Percentiles rank a stretch among this genome's conserved stretches.
Evolutionary conservation across 2,888 invertebrate species (phyloP).

Genomic region (Cerastis leucographa): DNA sequence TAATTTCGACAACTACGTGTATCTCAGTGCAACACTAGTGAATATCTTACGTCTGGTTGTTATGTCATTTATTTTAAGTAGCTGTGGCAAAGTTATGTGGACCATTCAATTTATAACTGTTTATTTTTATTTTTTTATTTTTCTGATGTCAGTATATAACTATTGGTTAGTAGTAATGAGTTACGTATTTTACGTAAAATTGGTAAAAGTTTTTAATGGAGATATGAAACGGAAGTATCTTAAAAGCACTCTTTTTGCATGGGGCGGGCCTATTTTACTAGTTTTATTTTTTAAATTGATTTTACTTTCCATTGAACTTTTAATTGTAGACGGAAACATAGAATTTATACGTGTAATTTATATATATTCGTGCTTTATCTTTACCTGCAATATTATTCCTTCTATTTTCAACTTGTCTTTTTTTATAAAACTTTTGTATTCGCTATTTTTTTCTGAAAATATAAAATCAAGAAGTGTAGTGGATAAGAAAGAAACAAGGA

Average conservation of each 20-base stretch:
- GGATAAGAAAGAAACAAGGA: neutral
- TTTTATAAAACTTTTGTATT: slow-evolving; percentile 26
- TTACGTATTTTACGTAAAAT: slow-evolving; percentile 31
- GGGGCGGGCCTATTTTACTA: slow-evolving; percentile 28
- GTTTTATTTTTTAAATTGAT: neutral
- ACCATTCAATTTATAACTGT: neutral
- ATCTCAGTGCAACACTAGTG: slow-evolving; percentile 40
- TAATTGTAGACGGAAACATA: neutral
- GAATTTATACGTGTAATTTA: neutral
- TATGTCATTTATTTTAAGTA: neutral
- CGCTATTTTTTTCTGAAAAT: slow-evolving; percentile 11
- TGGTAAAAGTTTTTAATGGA: slow-evolving; percentile 33
- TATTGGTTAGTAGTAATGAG: slow-evolving; percentile 48
- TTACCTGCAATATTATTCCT: slow-evolving; percentile 12
- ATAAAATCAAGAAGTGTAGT: neutral
- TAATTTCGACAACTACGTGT: slow-evolving; percentile 47
- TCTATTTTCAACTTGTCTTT: slow-evolving; percentile 14
- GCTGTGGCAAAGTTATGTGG: neutral
- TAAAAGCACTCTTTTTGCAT: slow-evolving; percentile 34
- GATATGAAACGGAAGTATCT: slow-evolving; percentile 24
- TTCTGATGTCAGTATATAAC: slow-evolving; percentile 19
- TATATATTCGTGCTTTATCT: neutral
- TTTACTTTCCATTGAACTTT: slow-evolving; percentile 9
- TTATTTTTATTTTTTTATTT: slow-evolving; percentile 12
- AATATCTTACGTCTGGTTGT: slow-evolving; percentile 32